Conservation (phyloP, 2,888 invertebrate species). For the Volucella zonaria region DNA sequence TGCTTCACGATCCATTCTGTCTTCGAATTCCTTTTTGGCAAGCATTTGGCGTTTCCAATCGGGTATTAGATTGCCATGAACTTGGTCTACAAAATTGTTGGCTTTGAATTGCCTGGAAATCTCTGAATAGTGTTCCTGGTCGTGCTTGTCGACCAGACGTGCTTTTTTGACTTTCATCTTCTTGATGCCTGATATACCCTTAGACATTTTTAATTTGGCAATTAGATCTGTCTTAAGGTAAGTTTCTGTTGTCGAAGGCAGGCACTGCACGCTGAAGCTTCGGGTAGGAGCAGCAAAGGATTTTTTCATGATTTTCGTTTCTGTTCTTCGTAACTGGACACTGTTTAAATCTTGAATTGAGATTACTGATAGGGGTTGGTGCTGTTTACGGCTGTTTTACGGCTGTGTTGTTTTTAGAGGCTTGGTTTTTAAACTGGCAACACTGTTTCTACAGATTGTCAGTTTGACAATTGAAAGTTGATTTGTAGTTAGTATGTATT, state of each 20-base stretch:
- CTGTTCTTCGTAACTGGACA: conserved; percentile 89
- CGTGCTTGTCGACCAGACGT: conserved; percentile 91
- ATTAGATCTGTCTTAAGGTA: conserved; percentile 93
- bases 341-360: conserved; percentile 94
- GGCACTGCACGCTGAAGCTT: conserved; percentile 89
- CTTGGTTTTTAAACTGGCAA: no score
- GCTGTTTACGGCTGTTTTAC: conserved; percentile 84
- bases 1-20: conserved; percentile 91
- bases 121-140: conserved; percentile 92
- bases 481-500: no score
- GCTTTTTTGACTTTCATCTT: conserved; percentile 95
- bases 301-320: conserved; percentile 88
- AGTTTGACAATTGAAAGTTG: no score
- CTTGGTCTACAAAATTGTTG: conserved; percentile 95
- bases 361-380: conserved; percentile 93
- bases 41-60: conserved; percentile 98
- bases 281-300: conserved; percentile 92
- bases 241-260: conserved; percentile 86
- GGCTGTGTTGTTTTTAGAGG: no score
- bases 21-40: conserved; percentile 95
- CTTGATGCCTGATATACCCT: conserved; percentile 96
- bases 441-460: no score
- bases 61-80: conserved; percentile 92
- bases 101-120: conserved; percentile 92
- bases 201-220: conserved; percentile 95